Conservation (phyloP, 2,113 vertebrate genomes). For the Crotalus helleri region DNA sequence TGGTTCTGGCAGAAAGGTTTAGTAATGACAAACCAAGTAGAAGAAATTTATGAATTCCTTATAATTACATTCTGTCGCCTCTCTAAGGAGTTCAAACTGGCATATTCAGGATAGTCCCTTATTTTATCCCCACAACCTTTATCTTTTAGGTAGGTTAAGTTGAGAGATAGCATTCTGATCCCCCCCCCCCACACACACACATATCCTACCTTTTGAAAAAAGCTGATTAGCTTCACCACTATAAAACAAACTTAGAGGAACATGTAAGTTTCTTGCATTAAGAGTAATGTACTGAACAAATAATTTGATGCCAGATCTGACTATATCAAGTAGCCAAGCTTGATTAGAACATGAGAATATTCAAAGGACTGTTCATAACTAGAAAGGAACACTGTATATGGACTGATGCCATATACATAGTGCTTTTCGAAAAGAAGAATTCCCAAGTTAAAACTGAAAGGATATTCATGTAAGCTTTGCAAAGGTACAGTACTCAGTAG, state of each 20-base stretch:
- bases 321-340: background rate
- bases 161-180: background rate
- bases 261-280: background rate
- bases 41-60: background rate
- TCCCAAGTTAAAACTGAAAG: background rate
- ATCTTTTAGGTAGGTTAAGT: background rate
- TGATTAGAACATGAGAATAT: background rate
- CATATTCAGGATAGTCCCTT: background rate
- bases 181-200: background rate
- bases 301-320: background rate
- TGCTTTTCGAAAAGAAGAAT: background rate
- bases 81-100: background rate
- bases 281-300: background rate
- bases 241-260: background rate
- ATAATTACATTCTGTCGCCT: background rate
- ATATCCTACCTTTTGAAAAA: background rate
- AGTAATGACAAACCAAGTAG: background rate
- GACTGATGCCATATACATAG: background rate
- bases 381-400: background rate
- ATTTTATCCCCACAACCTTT: background rate
- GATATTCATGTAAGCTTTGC: too few species aligned
- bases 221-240: background rate
- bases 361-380: background rate
- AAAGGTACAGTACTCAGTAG: background rate
- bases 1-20: background rate